Percentiles rank a stretch among this genome's conserved stretches.
phyloP scores from a whole-genome alignment of 2,113 vertebrate genomes.

The Pterophyllum scalare region DNA sequence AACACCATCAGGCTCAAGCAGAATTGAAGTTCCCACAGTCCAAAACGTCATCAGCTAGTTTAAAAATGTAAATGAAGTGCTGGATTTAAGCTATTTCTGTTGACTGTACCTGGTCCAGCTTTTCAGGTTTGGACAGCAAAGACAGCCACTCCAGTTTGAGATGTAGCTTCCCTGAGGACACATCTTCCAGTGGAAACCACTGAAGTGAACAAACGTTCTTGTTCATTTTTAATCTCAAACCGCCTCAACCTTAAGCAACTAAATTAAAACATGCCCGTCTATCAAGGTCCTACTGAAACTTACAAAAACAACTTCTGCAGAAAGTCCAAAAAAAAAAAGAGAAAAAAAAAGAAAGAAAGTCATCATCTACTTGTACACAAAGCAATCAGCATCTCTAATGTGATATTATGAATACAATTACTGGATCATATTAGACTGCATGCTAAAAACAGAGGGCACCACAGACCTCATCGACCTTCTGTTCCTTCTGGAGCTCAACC shows the following conservation, averaged over 20 bases:
- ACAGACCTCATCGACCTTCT: constrained; percentile 88
- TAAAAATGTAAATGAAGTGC: not conserved
- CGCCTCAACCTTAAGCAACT: not conserved
- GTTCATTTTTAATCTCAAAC: not conserved
- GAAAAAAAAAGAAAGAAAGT: no score
- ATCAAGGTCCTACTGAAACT: not conserved
- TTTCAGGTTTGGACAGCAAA: constrained; percentile 83
- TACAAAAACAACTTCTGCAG: fast-evolving
- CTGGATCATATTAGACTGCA: fast-evolving
- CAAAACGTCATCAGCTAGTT: not conserved
- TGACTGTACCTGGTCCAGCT: constrained; percentile 86
- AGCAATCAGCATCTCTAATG: not conserved
- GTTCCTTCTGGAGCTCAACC: constrained; percentile 87
- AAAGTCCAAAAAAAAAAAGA: not conserved
- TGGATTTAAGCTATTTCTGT: not conserved
- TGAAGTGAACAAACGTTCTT: constrained; percentile 45
- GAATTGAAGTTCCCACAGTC: not conserved
- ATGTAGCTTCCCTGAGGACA: constrained; percentile 89
- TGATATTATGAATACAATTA: not conserved
- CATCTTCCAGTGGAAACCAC: constrained; percentile 94
- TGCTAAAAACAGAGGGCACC: not conserved
- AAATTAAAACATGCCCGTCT: fast-evolving
- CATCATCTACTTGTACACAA: fast-evolving
- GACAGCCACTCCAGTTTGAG: constrained; percentile 93
- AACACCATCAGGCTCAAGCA: not conserved